Conservation (phyloP, 30 jellyfish, hydroid and myxozoan genomes). For the Aurelia sp. region DNA sequence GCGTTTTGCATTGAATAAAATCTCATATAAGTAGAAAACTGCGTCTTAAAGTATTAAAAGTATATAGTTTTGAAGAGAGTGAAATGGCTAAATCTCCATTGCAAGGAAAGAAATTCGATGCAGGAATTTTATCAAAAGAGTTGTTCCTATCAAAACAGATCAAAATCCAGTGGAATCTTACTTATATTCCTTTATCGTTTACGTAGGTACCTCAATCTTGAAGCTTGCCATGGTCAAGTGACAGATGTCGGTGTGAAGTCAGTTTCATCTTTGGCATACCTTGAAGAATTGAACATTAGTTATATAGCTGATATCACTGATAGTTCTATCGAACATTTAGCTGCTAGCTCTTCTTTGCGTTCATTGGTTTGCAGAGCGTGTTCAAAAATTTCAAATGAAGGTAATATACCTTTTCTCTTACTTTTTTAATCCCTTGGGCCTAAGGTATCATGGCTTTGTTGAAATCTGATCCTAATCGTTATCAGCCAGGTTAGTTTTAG, state of each 20-base stretch:
- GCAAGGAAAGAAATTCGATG: no score
- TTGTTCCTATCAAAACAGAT: no score
- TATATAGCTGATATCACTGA: slow-evolving; percentile 59
- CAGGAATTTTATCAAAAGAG: no score
- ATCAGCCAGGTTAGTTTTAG: no score
- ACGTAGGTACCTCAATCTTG: slow-evolving; percentile 63
- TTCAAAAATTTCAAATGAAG: slow-evolving; percentile 62
- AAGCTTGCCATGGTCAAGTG: slow-evolving; percentile 76
- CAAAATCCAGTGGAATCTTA: no score
- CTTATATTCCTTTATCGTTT: not conserved
- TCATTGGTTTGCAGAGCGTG: slow-evolving; percentile 60
- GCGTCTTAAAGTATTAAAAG: no score
- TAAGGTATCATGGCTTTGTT: not conserved
- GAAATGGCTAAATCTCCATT: no score
- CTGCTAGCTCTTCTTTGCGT: slow-evolving; percentile 45
- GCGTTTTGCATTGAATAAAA: no score
- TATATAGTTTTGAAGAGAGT: no score
- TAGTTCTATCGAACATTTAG: slow-evolving; percentile 44
- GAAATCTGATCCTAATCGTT: no score
- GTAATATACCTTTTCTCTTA: slow-evolving; percentile 1
- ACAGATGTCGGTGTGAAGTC: slow-evolving; percentile 74
- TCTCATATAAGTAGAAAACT: no score
- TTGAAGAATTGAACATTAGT: slow-evolving; percentile 79
- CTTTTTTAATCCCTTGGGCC: not conserved
- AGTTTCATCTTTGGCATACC: slow-evolving; percentile 17